These are phyloP conservation scores for Ondatra zibethicus DNA, from an alignment of 2,113 vertebrate genomes.

Conservation along the genomic window DNA sequence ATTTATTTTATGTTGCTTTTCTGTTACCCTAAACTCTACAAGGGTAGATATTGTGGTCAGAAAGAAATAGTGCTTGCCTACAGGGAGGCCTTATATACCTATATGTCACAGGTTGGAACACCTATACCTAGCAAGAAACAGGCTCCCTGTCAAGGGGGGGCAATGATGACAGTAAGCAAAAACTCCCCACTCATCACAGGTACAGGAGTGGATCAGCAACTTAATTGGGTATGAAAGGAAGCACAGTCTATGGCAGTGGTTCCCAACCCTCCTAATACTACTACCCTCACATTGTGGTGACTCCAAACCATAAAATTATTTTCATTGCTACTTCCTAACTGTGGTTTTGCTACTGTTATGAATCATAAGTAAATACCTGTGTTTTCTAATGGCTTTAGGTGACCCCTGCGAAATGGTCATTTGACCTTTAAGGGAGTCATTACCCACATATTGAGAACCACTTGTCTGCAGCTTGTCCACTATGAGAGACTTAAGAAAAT, in stretches of 20 bases:
- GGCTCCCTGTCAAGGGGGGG: neutral
- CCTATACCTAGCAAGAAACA: neutral
- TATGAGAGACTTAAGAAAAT: neutral
- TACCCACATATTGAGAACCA: neutral
- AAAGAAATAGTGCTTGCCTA: slow-evolving; percentile 36
- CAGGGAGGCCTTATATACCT: neutral
- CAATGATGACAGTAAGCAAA: neutral
- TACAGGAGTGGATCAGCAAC: neutral
- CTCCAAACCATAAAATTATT: neutral
- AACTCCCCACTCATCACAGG: neutral
- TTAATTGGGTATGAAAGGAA: slow-evolving; percentile 26
- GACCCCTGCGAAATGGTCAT: neutral
- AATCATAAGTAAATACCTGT: neutral
- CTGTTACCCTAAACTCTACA: slow-evolving; percentile 20
- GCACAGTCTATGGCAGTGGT: neutral
- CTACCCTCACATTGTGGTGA: neutral
- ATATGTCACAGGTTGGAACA: neutral
- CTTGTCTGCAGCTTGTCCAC: neutral
- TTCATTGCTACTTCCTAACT: neutral
- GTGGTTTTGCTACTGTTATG: neutral
- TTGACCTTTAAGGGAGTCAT: neutral
- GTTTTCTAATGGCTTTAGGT: neutral
- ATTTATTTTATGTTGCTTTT: slow-evolving; percentile 52
- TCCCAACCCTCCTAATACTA: neutral
- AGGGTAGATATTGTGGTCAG: slow-evolving; percentile 31